A percentile compares a stretch with the other conserved stretches of the same genome.
Evolutionary conservation across 2,113 vertebrate genomes (phyloP).

Genomic region (Pseudopodoces humilis): DNA sequence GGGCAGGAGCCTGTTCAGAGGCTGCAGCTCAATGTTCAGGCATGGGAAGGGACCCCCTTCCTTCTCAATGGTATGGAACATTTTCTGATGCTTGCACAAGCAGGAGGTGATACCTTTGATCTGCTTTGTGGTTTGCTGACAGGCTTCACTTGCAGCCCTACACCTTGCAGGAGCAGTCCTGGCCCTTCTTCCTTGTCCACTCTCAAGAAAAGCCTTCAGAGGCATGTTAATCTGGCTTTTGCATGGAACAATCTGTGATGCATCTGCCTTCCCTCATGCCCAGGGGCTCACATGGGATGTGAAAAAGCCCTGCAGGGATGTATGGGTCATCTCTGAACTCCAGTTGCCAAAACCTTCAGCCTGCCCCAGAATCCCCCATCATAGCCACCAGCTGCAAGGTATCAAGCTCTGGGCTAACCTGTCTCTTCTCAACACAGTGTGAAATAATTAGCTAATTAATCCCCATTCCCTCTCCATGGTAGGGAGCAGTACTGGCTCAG

Average conservation of each 20-base stretch:
- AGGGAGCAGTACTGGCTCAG: neutral
- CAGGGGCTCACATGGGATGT: neutral
- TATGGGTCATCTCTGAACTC: neutral
- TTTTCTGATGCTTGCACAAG: neutral
- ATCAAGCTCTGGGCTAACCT: neutral
- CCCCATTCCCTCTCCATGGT: neutral
- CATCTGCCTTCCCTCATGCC: neutral
- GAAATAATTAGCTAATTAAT: neutral
- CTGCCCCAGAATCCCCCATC: neutral
- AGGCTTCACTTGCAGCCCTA: neutral
- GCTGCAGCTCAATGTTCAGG: neutral
- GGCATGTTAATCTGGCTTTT: neutral
- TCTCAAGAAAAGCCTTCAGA: neutral
- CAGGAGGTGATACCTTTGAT: neutral
- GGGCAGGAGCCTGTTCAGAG: neutral
- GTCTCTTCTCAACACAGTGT: neutral
- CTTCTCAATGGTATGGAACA: neutral
- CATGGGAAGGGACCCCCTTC: neutral
- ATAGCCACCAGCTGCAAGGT: neutral
- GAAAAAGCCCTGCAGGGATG: neutral
- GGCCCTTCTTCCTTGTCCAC: accelerated
- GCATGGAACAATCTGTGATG: neutral
- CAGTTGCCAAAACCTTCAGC: neutral
- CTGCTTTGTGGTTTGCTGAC: neutral
- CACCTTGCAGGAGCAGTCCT: neutral